Evolutionary conservation across 1,140 invertebrate species (phyloP).

Genomic region (Drosophila quadrilineata): DNA sequence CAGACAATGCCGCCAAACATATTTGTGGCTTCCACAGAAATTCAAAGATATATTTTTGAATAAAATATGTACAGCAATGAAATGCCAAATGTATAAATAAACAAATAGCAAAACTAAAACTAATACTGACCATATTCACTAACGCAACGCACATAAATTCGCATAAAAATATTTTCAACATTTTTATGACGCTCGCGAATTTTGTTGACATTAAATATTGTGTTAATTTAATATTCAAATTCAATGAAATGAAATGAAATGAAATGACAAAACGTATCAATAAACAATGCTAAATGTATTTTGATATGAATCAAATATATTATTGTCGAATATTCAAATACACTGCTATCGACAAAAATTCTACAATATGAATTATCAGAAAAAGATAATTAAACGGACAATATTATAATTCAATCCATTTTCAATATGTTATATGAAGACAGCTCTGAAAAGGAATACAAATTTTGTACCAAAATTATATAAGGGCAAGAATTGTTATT

Average conservation of each 20-base stretch:
- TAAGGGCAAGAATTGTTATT: too few species aligned
- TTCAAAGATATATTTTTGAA: slow-evolving; percentile 50
- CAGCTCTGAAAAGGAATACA: too few species aligned
- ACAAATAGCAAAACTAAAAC: slow-evolving; percentile 26
- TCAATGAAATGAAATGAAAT: slow-evolving; percentile 54
- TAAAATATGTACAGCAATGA: slow-evolving; percentile 45
- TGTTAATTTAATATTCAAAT: slow-evolving; percentile 78
- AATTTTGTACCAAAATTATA: too few species aligned
- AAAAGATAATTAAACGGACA: not conserved
- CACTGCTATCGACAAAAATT: not conserved
- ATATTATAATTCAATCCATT: too few species aligned
- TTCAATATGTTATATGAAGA: too few species aligned
- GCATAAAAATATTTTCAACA: slow-evolving; percentile 63
- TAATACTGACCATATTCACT: slow-evolving; percentile 7
- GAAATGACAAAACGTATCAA: slow-evolving; percentile 58
- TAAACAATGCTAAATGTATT: slow-evolving; percentile 16
- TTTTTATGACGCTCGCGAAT: slow-evolving; percentile 57
- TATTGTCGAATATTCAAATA: slow-evolving; percentile 8
- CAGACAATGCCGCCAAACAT: slow-evolving; percentile 47
- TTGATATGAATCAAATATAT: not conserved
- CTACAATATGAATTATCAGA: too few species aligned
- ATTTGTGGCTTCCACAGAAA: slow-evolving; percentile 28
- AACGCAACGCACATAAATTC: slow-evolving; percentile 34
- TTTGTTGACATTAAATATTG: slow-evolving; percentile 73
- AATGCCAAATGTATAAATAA: slow-evolving; percentile 17